Conservation (phyloP, 2,113 vertebrate genomes). For the Larimichthys polyactis region DNA sequence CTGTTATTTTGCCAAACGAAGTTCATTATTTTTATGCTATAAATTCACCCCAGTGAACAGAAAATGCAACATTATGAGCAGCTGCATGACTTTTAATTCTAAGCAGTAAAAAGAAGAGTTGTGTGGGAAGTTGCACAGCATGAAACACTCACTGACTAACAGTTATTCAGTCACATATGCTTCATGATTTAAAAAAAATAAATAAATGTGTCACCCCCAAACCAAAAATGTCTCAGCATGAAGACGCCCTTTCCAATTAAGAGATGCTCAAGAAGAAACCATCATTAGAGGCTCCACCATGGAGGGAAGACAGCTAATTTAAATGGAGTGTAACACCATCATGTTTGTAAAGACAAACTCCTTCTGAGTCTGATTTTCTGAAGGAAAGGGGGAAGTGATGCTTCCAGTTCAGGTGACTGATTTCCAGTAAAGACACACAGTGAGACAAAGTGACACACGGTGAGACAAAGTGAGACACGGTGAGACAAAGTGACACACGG, state of each 20-base stretch:
- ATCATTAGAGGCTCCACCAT: conserved; percentile 45
- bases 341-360: too few relatives aligned
- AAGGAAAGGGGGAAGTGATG: neutral
- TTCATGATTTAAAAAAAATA: neutral
- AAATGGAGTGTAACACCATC: conserved; percentile 16
- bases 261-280: conserved; percentile 43
- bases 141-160: neutral
- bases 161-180: conserved; percentile 14
- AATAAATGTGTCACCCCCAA: conserved; percentile 32
- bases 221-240: conserved; percentile 51
- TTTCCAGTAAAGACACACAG: neutral
- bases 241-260: conserved; percentile 57
- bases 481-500: neutral
- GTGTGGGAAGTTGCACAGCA: conserved; percentile 3
- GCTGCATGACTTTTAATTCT: neutral
- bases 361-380: too few relatives aligned
- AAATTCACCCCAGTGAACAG: too few relatives aligned
- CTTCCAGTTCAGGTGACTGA: neutral
- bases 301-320: conserved; percentile 19
- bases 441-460: too few relatives aligned
- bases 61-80: too few relatives aligned
- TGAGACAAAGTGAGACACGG: too few relatives aligned
- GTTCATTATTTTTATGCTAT: too few relatives aligned
- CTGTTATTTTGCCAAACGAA: too few relatives aligned
- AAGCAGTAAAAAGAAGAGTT: neutral